Evolutionary conservation across 2,888 invertebrate species (phyloP), one percentile per base, ranked within the genome.

Genomic region (Microplitis deprimator): DNA sequence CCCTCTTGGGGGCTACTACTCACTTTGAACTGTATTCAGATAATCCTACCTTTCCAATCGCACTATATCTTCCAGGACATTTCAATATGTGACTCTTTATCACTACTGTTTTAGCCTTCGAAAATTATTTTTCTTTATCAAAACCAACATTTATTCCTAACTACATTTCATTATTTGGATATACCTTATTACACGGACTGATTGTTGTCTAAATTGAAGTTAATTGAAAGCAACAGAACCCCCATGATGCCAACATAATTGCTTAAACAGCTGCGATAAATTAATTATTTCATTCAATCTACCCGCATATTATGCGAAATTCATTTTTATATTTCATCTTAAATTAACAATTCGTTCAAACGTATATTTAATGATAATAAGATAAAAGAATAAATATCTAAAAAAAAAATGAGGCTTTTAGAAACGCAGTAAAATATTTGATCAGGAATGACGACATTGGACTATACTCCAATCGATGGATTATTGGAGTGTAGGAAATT

Each of bases 11-110:
- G 84, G 84, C 83, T 84, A 85, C 89, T 87, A 88, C 85, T 88
- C 87, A 87, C 84, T 84, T 84, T 81, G 82, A 80, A 86, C 86
- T 85, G 87, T 88, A 89, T 88, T 89, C 88, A 86, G 89, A 89
- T 89, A 89, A 89, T 89, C 87, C 87, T 78, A 85, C 80, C 78
- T 76, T 73, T 77, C 80, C 74, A 78, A 76, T 64, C 76, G 17
- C 71, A 65, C 72, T 73, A 65, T 68, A 73, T 73, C 77, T 73
- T 73, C 73, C 68, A 80, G 81, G 84, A 86, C 85, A 85, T 87
- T 88, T 88, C 86, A 87, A 88, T 87, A 86, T 84, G 80, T 82
- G 81, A 38, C 73, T 80, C 80, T 79, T 79, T 78, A 76, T 78
- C 76, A 71, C 68, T 69, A 76, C 73, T 73, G 68, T 75, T 72